A percentile compares a stretch with the other conserved stretches of the same genome.
phyloP scores from a whole-genome alignment of 2,888 invertebrate genomes.

The Lochmaea crataegi region DNA sequence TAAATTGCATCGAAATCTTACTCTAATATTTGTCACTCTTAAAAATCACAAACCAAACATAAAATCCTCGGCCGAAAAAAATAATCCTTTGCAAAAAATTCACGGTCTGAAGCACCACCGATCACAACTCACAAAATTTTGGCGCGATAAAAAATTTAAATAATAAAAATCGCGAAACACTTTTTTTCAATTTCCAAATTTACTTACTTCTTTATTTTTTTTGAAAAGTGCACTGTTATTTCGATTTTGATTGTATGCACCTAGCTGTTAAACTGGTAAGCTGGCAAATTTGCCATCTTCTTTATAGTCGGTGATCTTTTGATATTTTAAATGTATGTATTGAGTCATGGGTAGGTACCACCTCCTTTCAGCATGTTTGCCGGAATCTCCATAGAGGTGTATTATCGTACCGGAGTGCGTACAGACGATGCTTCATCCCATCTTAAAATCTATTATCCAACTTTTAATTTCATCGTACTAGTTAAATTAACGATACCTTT shows the following conservation, averaged over 20 bases:
- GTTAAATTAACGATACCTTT: neutral
- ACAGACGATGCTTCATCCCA: slow-evolving; percentile 6
- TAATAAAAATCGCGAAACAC: slow-evolving; percentile 20
- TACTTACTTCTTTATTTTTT: slow-evolving; percentile 43
- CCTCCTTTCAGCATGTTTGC: slow-evolving; percentile 34
- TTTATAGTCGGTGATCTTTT: slow-evolving; percentile 47
- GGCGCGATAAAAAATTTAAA: slow-evolving; percentile 22
- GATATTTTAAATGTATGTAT: slow-evolving; percentile 40
- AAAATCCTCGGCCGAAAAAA: slow-evolving; percentile 1
- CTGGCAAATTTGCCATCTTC: slow-evolving; percentile 44
- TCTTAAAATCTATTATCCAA: neutral
- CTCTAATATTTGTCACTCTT: neutral
- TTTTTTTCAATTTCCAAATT: slow-evolving; percentile 27
- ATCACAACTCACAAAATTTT: slow-evolving; percentile 17
- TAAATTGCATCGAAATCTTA: neutral
- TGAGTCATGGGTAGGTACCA: slow-evolving; percentile 45
- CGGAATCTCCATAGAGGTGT: slow-evolving; percentile 41
- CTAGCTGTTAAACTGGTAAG: slow-evolving; percentile 46
- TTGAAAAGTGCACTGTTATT: slow-evolving; percentile 32
- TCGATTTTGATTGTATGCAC: slow-evolving; percentile 42
- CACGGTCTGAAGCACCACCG: neutral
- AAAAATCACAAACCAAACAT: slow-evolving; percentile 16
- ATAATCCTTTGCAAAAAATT: slow-evolving; percentile 8
- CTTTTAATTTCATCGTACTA: neutral
- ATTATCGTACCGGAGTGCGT: neutral